Evolutionary conservation across 2,797 vertebrate genomes (phyloP).

Genomic region (Rhinichthys osculus): DNA sequence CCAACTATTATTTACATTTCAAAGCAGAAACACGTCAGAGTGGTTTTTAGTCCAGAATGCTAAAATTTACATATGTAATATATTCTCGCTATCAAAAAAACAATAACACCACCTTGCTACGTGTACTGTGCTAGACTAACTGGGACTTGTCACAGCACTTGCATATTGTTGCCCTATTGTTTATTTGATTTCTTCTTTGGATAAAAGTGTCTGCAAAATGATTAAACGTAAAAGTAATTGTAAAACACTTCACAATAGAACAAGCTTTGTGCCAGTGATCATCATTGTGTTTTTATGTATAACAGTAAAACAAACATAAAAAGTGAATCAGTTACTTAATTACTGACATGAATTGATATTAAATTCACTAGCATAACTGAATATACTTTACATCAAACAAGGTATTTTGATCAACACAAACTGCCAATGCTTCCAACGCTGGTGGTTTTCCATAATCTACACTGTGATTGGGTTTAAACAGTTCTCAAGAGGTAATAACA

Average conservation of each 20-base stretch:
- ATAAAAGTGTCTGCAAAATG: background rate
- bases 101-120: background rate
- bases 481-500: conserved; percentile 50
- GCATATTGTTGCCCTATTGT: background rate
- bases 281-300: background rate
- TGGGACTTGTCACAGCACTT: background rate
- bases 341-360: background rate
- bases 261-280: background rate
- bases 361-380: background rate
- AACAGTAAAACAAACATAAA: background rate
- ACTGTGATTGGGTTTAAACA: conserved; percentile 55
- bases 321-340: background rate
- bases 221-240: background rate
- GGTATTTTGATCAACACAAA: conserved; percentile 39
- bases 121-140: background rate
- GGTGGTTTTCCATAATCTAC: conserved; percentile 45
- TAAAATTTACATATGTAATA: conserved; percentile 23
- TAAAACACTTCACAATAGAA: background rate
- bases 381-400: too few species aligned
- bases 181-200: background rate
- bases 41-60: background rate
- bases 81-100: background rate
- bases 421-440: conserved; percentile 37
- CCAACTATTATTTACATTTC: conserved; percentile 30
- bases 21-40: background rate